Evolutionary conservation across 2,113 vertebrate species (phyloP).

Genomic region (Tachysurus vachellii): DNA sequence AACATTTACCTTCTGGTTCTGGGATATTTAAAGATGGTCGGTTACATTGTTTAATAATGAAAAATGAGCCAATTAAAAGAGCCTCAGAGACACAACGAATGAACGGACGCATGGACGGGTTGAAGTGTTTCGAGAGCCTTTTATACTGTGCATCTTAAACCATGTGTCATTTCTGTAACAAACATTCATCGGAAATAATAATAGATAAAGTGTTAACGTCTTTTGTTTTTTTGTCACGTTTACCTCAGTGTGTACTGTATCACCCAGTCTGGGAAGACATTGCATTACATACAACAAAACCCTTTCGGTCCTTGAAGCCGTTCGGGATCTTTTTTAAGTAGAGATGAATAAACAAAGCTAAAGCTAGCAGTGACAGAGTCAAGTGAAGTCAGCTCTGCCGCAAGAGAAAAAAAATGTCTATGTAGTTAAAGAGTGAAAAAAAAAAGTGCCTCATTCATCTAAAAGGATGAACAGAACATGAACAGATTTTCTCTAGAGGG

Average conservation of each 20-base stretch:
- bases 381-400: constrained; percentile 46
- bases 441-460: constrained; percentile 43
- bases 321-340: constrained; percentile 40
- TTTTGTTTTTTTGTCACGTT: constrained; percentile 34
- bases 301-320: constrained; percentile 37
- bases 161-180: neutral
- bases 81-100: neutral
- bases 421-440: constrained; percentile 43
- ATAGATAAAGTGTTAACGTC: neutral
- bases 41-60: constrained; percentile 25
- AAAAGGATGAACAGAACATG: constrained; percentile 47
- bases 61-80: neutral
- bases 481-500: constrained; percentile 21
- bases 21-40: neutral
- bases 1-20: constrained; percentile 5
- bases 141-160: neutral
- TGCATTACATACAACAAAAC: constrained; percentile 49
- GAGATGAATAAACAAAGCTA: constrained; percentile 47
- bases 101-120: no score
- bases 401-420: constrained; percentile 41
- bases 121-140: neutral
- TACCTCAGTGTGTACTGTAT: constrained; percentile 32
- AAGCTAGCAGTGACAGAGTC: constrained; percentile 29
- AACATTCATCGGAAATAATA: neutral
- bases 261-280: constrained; percentile 25